These are phyloP conservation scores for Drosophila equinoxialis DNA, from an alignment of 1,140 invertebrate species.

Conservation along the genomic window DNA sequence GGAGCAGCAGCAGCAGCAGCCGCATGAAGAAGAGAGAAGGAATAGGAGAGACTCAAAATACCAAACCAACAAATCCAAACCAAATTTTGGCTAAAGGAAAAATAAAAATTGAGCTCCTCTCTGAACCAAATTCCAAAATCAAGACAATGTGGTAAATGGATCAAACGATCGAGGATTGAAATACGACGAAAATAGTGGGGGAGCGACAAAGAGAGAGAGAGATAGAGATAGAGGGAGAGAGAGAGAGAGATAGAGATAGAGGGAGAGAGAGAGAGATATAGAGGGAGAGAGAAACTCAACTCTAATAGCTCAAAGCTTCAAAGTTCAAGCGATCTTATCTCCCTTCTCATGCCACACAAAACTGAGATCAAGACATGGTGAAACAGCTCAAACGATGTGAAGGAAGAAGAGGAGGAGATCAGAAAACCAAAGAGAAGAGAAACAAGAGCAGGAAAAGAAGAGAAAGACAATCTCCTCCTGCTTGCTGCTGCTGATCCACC, in stretches of 20 bases:
- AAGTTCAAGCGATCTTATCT: slow-evolving; percentile 62
- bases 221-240: slow-evolving; percentile 7
- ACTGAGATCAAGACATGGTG: not conserved
- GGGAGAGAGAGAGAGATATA: slow-evolving; percentile 20
- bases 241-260: slow-evolving; percentile 18
- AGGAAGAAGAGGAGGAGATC: not conserved
- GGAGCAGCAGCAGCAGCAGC: slow-evolving; percentile 21
- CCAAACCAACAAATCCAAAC: slow-evolving; percentile 25
- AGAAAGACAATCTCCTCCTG: slow-evolving; percentile 14
- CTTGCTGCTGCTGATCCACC: not conserved
- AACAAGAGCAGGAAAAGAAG: not conserved
- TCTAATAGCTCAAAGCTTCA: slow-evolving; percentile 53
- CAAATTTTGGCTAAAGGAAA: slow-evolving; percentile 52
- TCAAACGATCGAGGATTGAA: slow-evolving; percentile 52
- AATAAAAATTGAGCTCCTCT: slow-evolving; percentile 37
- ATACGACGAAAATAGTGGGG: slow-evolving; percentile 9
- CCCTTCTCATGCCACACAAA: slow-evolving; percentile 20
- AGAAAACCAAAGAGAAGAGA: slow-evolving; percentile 17
- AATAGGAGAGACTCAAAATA: slow-evolving; percentile 35
- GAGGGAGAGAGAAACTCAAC: slow-evolving; percentile 31
- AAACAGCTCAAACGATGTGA: slow-evolving; percentile 1
- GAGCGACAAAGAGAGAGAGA: slow-evolving; percentile 5
- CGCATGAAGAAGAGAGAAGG: slow-evolving; percentile 5
- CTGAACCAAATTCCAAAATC: slow-evolving; percentile 61
- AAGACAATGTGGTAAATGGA: slow-evolving; percentile 61